Conservation (phyloP, 1,140 invertebrate genomes). For the Apolygus lucorum region DNA sequence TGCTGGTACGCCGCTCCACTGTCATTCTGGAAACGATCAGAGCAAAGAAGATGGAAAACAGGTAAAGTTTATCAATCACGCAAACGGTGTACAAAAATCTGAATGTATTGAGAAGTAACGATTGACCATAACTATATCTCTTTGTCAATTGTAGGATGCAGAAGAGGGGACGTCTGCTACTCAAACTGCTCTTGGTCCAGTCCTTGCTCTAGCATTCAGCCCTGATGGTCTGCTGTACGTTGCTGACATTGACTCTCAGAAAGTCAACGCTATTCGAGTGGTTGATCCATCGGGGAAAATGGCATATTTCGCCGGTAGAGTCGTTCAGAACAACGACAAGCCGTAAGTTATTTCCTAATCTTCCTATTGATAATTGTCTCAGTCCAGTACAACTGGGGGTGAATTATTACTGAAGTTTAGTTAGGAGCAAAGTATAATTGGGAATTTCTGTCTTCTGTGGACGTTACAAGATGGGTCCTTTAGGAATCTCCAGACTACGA, state of each 20-base stretch:
- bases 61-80: no score
- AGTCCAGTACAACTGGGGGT: no score
- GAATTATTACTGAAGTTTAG: no score
- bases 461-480: no score
- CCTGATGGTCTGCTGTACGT: slow-evolving; percentile 88
- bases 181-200: slow-evolving; percentile 59
- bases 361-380: no score
- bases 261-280: slow-evolving; percentile 77
- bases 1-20: slow-evolving; percentile 84
- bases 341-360: slow-evolving; percentile 30
- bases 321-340: slow-evolving; percentile 41
- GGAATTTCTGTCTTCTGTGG: no score
- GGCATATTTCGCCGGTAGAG: slow-evolving; percentile 69
- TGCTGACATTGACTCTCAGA: slow-evolving; percentile 83
- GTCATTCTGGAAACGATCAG: slow-evolving; percentile 44
- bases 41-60: slow-evolving; percentile 26
- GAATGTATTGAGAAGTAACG: not conserved
- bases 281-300: slow-evolving; percentile 75
- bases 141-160: slow-evolving; percentile 16
- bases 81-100: not conserved
- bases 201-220: slow-evolving; percentile 78
- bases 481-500: no score
- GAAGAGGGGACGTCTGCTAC: slow-evolving; percentile 35
- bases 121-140: no score
- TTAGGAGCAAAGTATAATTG: no score